A percentile compares a stretch with the other conserved stretches of the same genome.
Conservation (phyloP, 2,797 vertebrate species). For the Peromyscus attwateri region DNA sequence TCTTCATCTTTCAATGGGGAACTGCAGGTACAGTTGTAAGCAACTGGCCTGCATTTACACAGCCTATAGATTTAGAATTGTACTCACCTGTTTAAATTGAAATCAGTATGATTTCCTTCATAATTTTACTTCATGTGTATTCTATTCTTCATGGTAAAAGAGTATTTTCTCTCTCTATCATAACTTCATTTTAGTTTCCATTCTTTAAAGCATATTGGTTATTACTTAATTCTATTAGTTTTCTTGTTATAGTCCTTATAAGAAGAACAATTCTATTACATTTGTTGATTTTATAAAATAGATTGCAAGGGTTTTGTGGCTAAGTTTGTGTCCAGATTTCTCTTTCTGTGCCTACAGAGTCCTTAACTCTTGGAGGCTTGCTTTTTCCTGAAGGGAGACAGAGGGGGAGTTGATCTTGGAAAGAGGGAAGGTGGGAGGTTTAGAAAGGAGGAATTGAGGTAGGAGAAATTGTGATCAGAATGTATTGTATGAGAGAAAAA, state of each 20-base stretch:
- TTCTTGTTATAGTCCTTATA: neutral
- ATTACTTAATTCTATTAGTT: neutral
- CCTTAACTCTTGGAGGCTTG: neutral
- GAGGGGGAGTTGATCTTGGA: neutral
- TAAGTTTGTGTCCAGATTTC: neutral
- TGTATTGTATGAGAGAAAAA: neutral
- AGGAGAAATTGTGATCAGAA: no score
- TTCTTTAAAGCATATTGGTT: neutral
- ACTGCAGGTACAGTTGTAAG: neutral
- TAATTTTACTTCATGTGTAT: neutral
- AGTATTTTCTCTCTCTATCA: neutral
- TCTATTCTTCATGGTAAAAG: neutral
- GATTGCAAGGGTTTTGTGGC: neutral
- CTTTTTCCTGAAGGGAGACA: neutral
- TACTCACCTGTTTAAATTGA: neutral
- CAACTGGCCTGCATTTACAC: neutral
- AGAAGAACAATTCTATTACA: neutral
- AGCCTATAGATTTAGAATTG: neutral
- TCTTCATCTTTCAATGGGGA: neutral
- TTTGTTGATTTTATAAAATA: conserved; percentile 40
- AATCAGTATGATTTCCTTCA: neutral
- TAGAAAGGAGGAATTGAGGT: fast-evolving
- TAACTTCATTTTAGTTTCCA: neutral
- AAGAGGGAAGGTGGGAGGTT: fast-evolving
- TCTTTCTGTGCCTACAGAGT: neutral